Conservation (phyloP, 1,140 invertebrate species). For the Polyergus mexicanus region DNA sequence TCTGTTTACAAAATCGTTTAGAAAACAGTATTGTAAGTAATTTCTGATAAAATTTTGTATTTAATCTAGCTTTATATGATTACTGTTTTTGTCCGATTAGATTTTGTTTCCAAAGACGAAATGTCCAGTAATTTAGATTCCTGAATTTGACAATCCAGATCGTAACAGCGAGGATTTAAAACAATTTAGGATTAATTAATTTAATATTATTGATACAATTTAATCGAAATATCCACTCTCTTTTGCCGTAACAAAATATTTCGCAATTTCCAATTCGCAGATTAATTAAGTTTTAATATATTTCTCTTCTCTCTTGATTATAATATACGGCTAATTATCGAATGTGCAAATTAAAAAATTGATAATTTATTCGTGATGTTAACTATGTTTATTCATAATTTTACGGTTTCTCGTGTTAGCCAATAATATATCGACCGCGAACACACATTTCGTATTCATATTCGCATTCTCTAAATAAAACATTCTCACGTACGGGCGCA, state of each 20-base stretch:
- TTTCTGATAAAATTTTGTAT: no score
- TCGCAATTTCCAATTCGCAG: not conserved
- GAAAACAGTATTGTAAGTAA: no score
- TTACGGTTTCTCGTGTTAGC: not conserved
- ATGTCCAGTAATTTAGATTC: no score
- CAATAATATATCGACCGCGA: not conserved
- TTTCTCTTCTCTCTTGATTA: not conserved
- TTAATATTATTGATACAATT: not conserved
- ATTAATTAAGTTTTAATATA: not conserved
- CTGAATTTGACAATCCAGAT: no score
- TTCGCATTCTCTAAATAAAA: constrained; percentile 16
- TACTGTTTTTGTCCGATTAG: no score
- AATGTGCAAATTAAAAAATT: not conserved
- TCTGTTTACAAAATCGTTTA: no score
- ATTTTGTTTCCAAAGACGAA: no score
- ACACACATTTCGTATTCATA: not conserved
- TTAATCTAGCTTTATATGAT: no score
- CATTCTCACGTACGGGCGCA: no score
- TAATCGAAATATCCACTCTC: not conserved
- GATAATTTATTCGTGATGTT: not conserved
- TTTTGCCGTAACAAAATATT: not conserved
- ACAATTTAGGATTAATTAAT: no score
- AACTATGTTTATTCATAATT: not conserved
- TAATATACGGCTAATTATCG: not conserved
- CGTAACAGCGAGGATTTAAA: no score